These are phyloP conservation scores for Furcula furcula DNA, from an alignment of 2,888 invertebrate species.

Conservation along the genomic window DNA sequence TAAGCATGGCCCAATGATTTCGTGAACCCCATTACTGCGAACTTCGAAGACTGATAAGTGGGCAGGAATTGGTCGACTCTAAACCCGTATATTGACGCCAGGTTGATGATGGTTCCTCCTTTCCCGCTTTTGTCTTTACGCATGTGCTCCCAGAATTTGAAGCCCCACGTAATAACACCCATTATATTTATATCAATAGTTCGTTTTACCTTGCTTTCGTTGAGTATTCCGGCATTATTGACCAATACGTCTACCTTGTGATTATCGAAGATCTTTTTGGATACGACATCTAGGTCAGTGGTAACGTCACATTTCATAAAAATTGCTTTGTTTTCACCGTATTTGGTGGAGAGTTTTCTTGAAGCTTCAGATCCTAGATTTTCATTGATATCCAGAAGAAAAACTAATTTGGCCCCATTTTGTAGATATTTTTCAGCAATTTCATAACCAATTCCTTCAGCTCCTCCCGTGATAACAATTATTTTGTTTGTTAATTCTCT, in stretches of 20 bases:
- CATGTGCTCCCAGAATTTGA: constrained; percentile 82
- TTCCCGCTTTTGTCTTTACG: constrained; percentile 76
- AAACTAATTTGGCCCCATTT: constrained; percentile 48
- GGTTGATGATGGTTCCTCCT: constrained; percentile 85
- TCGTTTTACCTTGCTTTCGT: constrained; percentile 35
- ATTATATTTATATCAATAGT: constrained; percentile 59
- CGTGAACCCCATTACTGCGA: constrained; percentile 77
- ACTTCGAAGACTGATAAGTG: constrained; percentile 83
- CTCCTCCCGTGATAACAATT: constrained; percentile 71
- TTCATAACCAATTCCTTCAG: constrained; percentile 71
- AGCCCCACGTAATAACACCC: constrained; percentile 54
- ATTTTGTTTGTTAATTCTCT: constrained; percentile 30
- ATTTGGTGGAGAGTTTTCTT: constrained; percentile 58
- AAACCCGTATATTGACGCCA: constrained; percentile 82
- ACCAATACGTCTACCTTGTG: constrained; percentile 67
- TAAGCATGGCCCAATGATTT: constrained; percentile 66
- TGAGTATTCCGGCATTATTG: constrained; percentile 66
- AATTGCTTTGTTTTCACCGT: constrained; percentile 61
- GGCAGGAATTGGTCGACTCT: constrained; percentile 74
- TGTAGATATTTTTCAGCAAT: constrained; percentile 64
- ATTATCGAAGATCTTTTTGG: constrained; percentile 40
- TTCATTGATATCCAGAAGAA: constrained; percentile 49
- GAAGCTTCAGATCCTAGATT: constrained; percentile 54
- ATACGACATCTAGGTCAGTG: constrained; percentile 60
- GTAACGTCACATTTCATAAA: constrained; percentile 79